A percentile compares a stretch with the other conserved stretches of the same genome.
These are phyloP conservation scores for Sthenelais limicola DNA, from an alignment of 2,888 invertebrate species.

Conservation along the genomic window DNA sequence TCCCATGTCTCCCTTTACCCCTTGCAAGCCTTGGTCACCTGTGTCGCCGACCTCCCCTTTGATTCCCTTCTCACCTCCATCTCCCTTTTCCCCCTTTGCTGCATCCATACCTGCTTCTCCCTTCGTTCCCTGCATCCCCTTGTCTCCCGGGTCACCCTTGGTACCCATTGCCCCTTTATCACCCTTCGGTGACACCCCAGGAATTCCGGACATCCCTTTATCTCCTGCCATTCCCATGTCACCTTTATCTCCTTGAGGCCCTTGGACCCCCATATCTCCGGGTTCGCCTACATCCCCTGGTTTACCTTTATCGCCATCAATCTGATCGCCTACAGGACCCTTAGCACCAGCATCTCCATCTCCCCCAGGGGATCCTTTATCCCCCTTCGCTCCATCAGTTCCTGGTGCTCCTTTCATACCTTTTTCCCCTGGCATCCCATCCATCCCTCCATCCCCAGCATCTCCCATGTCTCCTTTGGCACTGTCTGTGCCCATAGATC, in stretches of 20 bases:
- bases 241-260: constrained; percentile 1
- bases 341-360: background rate
- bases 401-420: constrained; percentile 3
- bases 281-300: background rate
- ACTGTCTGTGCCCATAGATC: background rate
- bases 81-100: background rate
- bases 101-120: background rate
- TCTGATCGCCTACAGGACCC: background rate
- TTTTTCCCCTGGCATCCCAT: background rate
- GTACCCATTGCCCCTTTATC: constrained; percentile 1
- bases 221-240: background rate
- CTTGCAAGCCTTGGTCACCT: background rate
- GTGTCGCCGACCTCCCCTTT: constrained; percentile 1
- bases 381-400: background rate
- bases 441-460: background rate
- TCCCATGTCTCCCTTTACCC: background rate
- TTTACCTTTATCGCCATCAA: background rate
- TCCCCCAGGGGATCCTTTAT: background rate
- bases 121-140: background rate
- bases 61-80: background rate
- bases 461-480: background rate
- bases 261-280: background rate
- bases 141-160: background rate
- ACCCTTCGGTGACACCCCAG: background rate
- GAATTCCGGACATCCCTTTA: background rate